Base-by-base conservation (phyloP, 2,113 vertebrate genomes). In the Prochilodus magdalenae region DNA sequence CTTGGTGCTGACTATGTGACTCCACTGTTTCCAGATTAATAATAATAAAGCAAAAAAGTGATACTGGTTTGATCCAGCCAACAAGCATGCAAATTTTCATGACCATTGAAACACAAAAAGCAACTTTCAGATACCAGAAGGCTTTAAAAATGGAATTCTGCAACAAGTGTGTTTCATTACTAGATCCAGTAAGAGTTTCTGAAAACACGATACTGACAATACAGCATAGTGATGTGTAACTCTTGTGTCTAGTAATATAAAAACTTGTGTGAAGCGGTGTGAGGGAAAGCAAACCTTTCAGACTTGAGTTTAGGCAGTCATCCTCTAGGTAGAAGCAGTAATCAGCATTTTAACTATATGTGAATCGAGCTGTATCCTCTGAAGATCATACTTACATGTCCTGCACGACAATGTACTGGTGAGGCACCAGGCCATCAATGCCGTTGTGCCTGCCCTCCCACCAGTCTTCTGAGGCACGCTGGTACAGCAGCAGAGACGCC, bases 401-500 rank as follows among this genome's bases (percentile, higher is more conserved):
- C 86, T 99, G 98, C 87, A 99, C 98, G 80, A 99, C 98, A 3
- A 99, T 99, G 85, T 99, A 99, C 91, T 99, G 98, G 87, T 99
- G 98, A 12, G 98, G 98, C 74, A 99, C 98, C 47, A 99, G 94
- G 63, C 98, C 98, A 1, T 99, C 98, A 1, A 99, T 92, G 29
- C 98, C 98, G 0, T 99, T 99, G 93, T 99, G 98, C 26, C 98
- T 92, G 51, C 98, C 98, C 94, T 99, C 98, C 98, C 98, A 99
- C 98, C 98, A 99, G 93, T 99, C 98, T 67, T 98, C 96, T 0
- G 98, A 99, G 0, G 98, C 98, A 3, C 98, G 96, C 87, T 98
- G 98, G 70, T 99, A 98, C 66, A 99, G 95, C 86, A 99, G 95
- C 83, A 99, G 91, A 15, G 98, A 99, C 26, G 98, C 97, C 2